Base-by-base conservation (phyloP, 2,113 vertebrate species). In the Plestiodon gilberti region DNA sequence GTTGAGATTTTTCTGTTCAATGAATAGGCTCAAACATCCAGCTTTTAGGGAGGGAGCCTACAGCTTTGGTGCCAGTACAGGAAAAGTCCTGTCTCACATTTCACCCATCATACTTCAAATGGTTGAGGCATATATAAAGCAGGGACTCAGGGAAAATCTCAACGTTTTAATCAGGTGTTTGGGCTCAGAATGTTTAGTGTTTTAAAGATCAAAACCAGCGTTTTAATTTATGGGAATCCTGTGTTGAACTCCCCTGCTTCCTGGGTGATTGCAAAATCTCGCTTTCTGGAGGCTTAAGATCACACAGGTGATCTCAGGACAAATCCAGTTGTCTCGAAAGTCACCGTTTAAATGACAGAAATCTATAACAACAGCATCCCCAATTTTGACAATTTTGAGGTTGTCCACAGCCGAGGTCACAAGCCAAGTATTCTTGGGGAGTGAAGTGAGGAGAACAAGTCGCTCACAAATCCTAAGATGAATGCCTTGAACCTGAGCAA, bases 331-430 rank as follows among this genome's bases (percentile, higher is more conserved):
- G 4, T 17, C 65, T 15, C 33, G 43, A 38, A 40, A 83, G 78
- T 64, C 87, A 25, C 79, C 77, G 82, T 82, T 74, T 85, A 90
- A 92, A 75, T 73, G 61, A 86, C 28, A 82, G 14, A 38, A 88
- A 62, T 61, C n/a, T 69, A 84, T 62, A 82, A 86, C 2, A 88
- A 87, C 80, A 9, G 11, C 28, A 3, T 30, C 6, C 28, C 64
- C 35, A 7, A 23, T 40, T 40, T 73, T 33, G 18, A 65, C 30
- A 85, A 38, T 38, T n/a, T n/a, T 79, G 78, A 78, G 43, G 59
- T 92, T 65, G 86, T 87, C 91, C 14, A 6, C 62, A 85, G 85
- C 40, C n/a, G n/a, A n/a, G n/a, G n/a, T 89, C 80, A 82, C 2
- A 0, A 0, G 40, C n/a, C 13, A 22, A 81, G 43, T 25, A 33